Conservation (phyloP, 1,140 invertebrate species). For the Eurosta solidaginis region DNA sequence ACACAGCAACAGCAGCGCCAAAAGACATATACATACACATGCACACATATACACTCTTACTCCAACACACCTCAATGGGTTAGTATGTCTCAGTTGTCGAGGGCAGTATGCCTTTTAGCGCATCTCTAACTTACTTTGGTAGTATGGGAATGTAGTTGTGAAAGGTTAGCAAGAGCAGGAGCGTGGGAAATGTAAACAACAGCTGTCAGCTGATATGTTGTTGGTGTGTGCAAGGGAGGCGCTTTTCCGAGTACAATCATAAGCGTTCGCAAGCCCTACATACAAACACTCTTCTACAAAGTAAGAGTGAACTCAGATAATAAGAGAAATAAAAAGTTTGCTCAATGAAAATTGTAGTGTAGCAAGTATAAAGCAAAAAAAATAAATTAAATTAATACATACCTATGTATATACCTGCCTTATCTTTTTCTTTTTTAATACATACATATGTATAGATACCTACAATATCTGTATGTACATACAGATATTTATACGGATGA, state of each 20-base stretch:
- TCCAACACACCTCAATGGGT: background rate
- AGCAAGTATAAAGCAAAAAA: background rate
- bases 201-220: background rate
- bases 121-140: background rate
- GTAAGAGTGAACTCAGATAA: background rate
- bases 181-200: constrained; percentile 19
- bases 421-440: background rate
- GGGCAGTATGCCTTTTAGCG: background rate
- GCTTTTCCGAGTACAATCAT: too few species aligned
- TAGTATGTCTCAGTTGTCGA: background rate
- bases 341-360: constrained; percentile 2
- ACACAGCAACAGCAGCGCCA: background rate
- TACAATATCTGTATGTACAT: background rate
- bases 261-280: too few species aligned
- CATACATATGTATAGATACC: background rate
- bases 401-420: too few species aligned
- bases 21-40: too few species aligned
- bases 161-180: background rate
- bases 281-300: too few species aligned
- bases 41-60: too few species aligned
- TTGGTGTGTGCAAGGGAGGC: background rate
- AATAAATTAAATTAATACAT: background rate
- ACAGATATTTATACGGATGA: background rate
- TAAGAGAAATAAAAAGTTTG: too few species aligned
- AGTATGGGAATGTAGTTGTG: background rate